These are phyloP conservation scores for Yasuhikotakia modesta DNA, from an alignment of 2,797 vertebrate species.

Conservation along the genomic window DNA sequence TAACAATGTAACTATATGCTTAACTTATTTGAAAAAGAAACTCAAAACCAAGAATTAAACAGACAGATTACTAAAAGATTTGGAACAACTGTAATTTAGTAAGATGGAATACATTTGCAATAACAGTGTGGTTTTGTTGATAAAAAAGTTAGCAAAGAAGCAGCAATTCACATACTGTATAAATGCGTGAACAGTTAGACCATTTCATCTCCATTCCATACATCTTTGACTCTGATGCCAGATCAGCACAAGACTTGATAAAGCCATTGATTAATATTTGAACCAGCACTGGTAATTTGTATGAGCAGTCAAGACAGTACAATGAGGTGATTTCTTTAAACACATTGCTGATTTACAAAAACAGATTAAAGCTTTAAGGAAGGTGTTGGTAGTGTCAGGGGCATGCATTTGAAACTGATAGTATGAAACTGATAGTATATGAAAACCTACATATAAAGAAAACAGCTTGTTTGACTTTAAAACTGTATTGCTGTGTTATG, in stretches of 20 bases:
- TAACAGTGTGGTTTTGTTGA: slow-evolving; percentile 67
- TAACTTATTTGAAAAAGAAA: slow-evolving; percentile 66
- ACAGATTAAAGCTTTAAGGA: slow-evolving; percentile 27
- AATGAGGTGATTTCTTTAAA: slow-evolving; percentile 17
- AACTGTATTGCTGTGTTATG: slow-evolving; percentile 86
- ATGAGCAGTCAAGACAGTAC: slow-evolving; percentile 30
- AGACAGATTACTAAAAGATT: slow-evolving; percentile 60
- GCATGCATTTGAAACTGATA: slow-evolving; percentile 87
- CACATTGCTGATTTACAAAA: slow-evolving; percentile 12
- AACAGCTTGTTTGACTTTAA: slow-evolving; percentile 84
- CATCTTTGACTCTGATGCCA: slow-evolving; percentile 59
- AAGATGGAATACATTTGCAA: slow-evolving; percentile 74
- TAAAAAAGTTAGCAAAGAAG: slow-evolving; percentile 37
- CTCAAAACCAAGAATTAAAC: no score
- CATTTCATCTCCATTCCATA: slow-evolving; percentile 54
- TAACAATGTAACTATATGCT: slow-evolving; percentile 63
- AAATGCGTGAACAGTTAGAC: slow-evolving; percentile 4
- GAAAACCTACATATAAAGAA: slow-evolving; percentile 61
- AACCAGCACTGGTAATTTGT: slow-evolving; percentile 66
- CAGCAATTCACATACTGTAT: slow-evolving; percentile 47
- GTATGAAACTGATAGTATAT: slow-evolving; percentile 77
- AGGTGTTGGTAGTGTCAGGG: slow-evolving; percentile 61
- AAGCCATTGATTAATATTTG: slow-evolving; percentile 66
- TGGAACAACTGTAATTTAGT: slow-evolving; percentile 67
- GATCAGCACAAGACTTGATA: slow-evolving; percentile 62